Evolutionary conservation across 2,113 vertebrate genomes (phyloP).

Genomic region (Malaclemys terrapin): DNA sequence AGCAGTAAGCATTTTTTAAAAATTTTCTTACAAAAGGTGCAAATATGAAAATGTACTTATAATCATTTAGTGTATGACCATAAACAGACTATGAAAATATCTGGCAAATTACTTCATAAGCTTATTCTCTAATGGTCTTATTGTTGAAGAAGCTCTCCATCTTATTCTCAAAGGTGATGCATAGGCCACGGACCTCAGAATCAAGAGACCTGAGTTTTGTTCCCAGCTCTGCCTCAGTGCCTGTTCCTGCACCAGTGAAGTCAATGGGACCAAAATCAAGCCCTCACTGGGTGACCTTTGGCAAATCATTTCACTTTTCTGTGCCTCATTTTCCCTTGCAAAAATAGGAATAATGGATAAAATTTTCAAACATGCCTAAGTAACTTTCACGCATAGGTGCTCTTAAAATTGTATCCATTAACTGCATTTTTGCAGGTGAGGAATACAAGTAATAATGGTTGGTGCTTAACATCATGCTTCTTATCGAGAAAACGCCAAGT

Average conservation of each 20-base stretch:
- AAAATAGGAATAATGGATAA: background rate
- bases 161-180: rapidly evolving
- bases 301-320: background rate
- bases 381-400: background rate
- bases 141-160: background rate
- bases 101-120: background rate
- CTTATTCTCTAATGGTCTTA: background rate
- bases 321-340: background rate
- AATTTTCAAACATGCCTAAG: background rate
- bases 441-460: background rate
- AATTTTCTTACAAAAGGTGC: background rate
- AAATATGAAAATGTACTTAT: background rate
- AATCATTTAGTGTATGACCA: background rate
- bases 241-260: background rate
- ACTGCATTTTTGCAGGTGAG: background rate
- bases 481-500: background rate
- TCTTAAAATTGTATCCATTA: background rate
- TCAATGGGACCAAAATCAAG: background rate
- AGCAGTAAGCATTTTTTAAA: slow-evolving; percentile 81
- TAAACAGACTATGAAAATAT: background rate
- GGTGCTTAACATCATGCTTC: background rate
- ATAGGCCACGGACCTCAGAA: background rate
- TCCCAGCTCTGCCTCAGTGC: background rate
- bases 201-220: background rate
- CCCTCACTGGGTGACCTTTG: background rate